phyloP scores from a whole-genome alignment of 2,797 vertebrate species.

The Tenualosa ilisha region DNA sequence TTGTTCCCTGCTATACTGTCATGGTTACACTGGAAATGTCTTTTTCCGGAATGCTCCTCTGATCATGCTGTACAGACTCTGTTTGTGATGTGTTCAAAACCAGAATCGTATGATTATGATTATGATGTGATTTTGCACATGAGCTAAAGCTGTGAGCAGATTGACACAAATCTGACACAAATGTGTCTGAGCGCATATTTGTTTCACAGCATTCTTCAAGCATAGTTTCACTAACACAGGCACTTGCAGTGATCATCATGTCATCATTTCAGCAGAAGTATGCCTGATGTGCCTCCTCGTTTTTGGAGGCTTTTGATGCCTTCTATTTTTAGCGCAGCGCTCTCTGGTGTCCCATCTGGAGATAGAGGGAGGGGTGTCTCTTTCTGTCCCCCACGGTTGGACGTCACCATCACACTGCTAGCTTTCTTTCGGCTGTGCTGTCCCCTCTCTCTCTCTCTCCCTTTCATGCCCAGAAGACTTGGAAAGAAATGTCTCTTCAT shows the following conservation, averaged over 20 bases:
- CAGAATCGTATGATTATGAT: neutral
- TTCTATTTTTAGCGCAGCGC: slow-evolving; percentile 8
- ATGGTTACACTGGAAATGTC: neutral
- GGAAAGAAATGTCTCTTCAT: neutral
- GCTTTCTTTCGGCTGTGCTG: neutral
- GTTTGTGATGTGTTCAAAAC: neutral
- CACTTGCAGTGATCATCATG: neutral
- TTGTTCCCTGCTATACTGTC: neutral
- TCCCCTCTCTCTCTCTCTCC: neutral
- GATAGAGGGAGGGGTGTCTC: neutral
- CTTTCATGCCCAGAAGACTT: neutral
- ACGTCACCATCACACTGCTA: neutral
- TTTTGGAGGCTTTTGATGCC: slow-evolving; percentile 2
- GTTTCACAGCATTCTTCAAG: neutral
- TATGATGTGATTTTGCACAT: neutral
- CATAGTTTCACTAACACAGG: neutral
- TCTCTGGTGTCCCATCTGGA: neutral
- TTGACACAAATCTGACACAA: neutral
- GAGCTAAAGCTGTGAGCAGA: neutral
- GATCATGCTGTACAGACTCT: neutral
- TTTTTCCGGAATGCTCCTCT: neutral
- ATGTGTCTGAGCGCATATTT: neutral
- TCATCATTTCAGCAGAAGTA: neutral
- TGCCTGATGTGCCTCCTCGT: neutral
- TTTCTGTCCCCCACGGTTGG: neutral